Evolutionary conservation across 1,140 invertebrate genomes (phyloP), one percentile per base, ranked within the genome.

Genomic region (Hylyphantes graminicola): DNA sequence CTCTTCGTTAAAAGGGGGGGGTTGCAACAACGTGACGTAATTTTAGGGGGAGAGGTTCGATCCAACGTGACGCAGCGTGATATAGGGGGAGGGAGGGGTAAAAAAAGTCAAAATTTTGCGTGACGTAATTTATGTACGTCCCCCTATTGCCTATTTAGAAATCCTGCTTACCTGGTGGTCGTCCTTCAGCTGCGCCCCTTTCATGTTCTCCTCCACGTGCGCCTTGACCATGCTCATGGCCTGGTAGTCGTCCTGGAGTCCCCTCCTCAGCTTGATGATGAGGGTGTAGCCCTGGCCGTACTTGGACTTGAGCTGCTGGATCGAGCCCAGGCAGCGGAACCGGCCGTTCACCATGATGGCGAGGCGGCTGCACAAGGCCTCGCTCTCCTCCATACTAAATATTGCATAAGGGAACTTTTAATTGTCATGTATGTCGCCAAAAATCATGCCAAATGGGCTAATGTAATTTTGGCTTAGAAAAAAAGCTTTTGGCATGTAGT

Each of bases 271-370:
- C 70, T 88, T 88, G n/a, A 94, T 89, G 6, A 92, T 92, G n/a
- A 94, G 89, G 77, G 92, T 94, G 89, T 94, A 94, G 7, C 94
- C 94, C 87, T 93, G 91, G 57, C 95, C 94, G 88, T 95, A 95
- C 88, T 94, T 95, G 84, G 72, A 89, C 86, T 95, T 94, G 12
- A 95, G 90, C 85, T 93, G 92, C 63, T 94, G 92, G 92, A 93
- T 91, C 54, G 91, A 92, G 11, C 93, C 94, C 63, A 94, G 90
- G 86, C 94, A 95, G 79, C 91, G 92, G 85, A 96, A 92, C 78
- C 93, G 91, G 2, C 96, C 96, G 88, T 93, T 93, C 0, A 96
- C 95, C 95, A 97, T 97, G 63, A 97, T 95, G 50, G 94, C 95
- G 65, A 97, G 89, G 72, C 95, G 89, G 48, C 94, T 94, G 88